Evolutionary conservation across 2,113 vertebrate genomes (phyloP).

Genomic region (Baryphthengus martii): DNA sequence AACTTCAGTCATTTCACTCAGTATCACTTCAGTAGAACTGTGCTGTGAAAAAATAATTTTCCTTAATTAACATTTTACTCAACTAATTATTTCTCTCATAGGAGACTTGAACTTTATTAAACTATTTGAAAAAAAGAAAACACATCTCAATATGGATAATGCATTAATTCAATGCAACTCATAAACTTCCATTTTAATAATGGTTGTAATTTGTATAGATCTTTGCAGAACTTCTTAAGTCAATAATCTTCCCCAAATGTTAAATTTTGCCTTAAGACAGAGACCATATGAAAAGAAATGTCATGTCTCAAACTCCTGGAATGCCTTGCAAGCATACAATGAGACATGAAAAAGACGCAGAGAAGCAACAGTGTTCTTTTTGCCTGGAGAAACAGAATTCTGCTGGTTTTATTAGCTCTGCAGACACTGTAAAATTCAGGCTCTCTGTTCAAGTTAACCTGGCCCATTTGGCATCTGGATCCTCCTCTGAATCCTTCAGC

Average conservation of each 20-base stretch:
- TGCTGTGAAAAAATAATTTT: background rate
- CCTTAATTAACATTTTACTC: slow-evolving; percentile 14
- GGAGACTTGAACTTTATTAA: background rate
- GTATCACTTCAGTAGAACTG: background rate
- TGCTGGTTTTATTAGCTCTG: background rate
- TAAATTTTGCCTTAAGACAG: background rate
- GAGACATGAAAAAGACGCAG: background rate
- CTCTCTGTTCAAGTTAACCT: background rate
- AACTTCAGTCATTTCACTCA: background rate
- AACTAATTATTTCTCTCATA: slow-evolving; percentile 20
- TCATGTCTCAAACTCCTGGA: background rate
- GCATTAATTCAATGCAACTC: background rate
- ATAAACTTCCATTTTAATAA: background rate
- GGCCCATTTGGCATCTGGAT: background rate
- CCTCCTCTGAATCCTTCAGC: background rate
- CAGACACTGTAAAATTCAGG: background rate
- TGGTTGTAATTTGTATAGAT: background rate
- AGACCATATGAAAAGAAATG: slow-evolving; percentile 11
- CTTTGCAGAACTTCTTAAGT: background rate
- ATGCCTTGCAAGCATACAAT: background rate
- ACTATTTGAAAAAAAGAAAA: background rate
- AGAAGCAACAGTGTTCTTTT: background rate
- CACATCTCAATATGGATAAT: background rate
- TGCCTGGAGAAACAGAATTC: background rate
- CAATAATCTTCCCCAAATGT: background rate